Evolutionary conservation across 2,797 vertebrate species (phyloP).

Genomic region (Tangara arthus): DNA sequence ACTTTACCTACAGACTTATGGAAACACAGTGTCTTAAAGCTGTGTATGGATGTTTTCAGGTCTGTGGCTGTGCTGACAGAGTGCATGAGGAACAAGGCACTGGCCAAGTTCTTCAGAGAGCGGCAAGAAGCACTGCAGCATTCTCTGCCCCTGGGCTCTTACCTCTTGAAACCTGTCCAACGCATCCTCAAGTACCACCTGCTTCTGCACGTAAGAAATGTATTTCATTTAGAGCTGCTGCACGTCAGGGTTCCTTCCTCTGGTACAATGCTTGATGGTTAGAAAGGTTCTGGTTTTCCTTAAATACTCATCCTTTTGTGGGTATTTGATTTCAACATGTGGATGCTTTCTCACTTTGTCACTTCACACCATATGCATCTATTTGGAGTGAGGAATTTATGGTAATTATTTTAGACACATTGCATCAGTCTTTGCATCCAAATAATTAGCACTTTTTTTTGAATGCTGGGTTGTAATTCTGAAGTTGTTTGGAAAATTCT

Average conservation of each 20-base stretch:
- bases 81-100: conserved; percentile 93
- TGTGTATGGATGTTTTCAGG: conserved; percentile 69
- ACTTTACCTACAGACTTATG: neutral
- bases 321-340: neutral
- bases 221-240: neutral
- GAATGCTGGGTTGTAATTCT: neutral
- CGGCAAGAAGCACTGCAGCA: conserved; percentile 92
- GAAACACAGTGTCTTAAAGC: neutral
- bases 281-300: neutral
- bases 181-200: conserved; percentile 99
- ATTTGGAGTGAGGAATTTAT: conserved; percentile 12
- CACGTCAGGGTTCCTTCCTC: rapidly evolving
- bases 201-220: conserved; percentile 84
- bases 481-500: neutral
- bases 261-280: neutral
- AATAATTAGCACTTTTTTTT: neutral
- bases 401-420: neutral
- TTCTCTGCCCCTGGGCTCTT: conserved; percentile 94
- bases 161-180: conserved; percentile 97
- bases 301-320: neutral
- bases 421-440: neutral
- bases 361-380: conserved; percentile 8
- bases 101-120: conserved; percentile 95
- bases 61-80: conserved; percentile 94
- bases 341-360: neutral